Conservation (phyloP, 2,797 vertebrate species). For the Enteromius mattozi region DNA sequence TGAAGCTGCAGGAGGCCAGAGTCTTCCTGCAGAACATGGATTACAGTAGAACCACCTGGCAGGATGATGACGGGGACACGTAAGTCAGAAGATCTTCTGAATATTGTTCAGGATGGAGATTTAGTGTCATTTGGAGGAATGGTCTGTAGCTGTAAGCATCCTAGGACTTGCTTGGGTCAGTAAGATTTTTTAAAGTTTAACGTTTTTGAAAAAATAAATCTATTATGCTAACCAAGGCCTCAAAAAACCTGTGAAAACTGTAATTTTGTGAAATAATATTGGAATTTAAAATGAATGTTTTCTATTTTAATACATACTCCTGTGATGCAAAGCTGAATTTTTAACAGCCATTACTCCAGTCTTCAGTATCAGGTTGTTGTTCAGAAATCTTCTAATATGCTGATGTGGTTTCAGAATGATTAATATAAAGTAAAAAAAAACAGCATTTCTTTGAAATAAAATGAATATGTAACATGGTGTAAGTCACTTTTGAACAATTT, state of each 20-base stretch:
- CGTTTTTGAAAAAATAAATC: too few relatives aligned
- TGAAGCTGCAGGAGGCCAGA: slow-evolving; percentile 81
- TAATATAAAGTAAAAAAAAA: not conserved
- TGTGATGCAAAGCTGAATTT: not conserved
- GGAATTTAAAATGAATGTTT: not conserved
- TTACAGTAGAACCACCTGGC: slow-evolving; percentile 77
- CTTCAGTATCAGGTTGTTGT: not conserved
- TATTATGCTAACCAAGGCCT: too few relatives aligned
- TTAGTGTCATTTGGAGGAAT: not conserved
- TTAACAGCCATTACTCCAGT: not conserved
- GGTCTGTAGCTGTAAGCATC: not conserved
- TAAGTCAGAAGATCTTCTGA: slow-evolving; percentile 65
- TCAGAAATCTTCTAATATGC: not conserved
- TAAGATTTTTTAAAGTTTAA: not conserved
- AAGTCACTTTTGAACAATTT: not conserved
- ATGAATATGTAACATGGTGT: not conserved
- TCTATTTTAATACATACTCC: not conserved
- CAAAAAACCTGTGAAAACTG: not conserved
- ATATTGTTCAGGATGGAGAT: not conserved
- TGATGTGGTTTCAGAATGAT: not conserved
- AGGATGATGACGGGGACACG: slow-evolving; percentile 93
- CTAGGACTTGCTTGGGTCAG: not conserved
- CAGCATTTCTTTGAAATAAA: not conserved
- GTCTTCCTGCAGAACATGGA: slow-evolving; percentile 79
- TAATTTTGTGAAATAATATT: not conserved